Percentiles rank a stretch among this genome's conserved stretches.
These are phyloP conservation scores for Sympetrum striolatum DNA, from an alignment of 2,888 invertebrate genomes.

Conservation along the genomic window DNA sequence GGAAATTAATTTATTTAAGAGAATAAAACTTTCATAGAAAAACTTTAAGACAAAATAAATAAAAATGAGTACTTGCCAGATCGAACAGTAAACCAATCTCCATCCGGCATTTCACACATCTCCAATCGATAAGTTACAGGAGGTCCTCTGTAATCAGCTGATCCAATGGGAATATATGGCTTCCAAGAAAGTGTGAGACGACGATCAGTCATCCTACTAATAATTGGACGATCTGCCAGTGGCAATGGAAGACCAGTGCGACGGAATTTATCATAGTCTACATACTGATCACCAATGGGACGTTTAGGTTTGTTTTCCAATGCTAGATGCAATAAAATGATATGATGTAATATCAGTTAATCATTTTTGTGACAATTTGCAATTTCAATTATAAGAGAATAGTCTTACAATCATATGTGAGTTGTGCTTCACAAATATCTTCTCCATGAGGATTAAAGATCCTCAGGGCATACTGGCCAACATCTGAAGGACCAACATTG, in stretches of 20 bases:
- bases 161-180: constrained; percentile 87
- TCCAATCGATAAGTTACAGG: constrained; percentile 96
- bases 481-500: constrained; percentile 79
- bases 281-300: constrained; percentile 73
- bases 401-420: constrained; percentile 79
- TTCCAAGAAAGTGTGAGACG: constrained; percentile 91
- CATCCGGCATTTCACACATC: constrained; percentile 89
- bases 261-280: constrained; percentile 83
- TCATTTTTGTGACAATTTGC: constrained; percentile 28
- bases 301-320: constrained; percentile 62
- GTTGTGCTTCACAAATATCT: constrained; percentile 78
- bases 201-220: constrained; percentile 90
- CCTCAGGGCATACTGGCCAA: constrained; percentile 83
- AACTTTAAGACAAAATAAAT: background rate
- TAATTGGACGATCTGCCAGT: constrained; percentile 87
- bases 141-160: constrained; percentile 64
- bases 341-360: constrained; percentile 11
- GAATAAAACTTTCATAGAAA: background rate
- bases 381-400: background rate
- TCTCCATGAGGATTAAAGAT: constrained; percentile 87
- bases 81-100: constrained; percentile 90
- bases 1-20: background rate
- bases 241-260: constrained; percentile 86
- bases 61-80: constrained; percentile 63
- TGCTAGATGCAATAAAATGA: constrained; percentile 58